A percentile compares a stretch with the other conserved stretches of the same genome.
Conservation (phyloP, 2,797 vertebrate species). For the Botia almorhae region DNA sequence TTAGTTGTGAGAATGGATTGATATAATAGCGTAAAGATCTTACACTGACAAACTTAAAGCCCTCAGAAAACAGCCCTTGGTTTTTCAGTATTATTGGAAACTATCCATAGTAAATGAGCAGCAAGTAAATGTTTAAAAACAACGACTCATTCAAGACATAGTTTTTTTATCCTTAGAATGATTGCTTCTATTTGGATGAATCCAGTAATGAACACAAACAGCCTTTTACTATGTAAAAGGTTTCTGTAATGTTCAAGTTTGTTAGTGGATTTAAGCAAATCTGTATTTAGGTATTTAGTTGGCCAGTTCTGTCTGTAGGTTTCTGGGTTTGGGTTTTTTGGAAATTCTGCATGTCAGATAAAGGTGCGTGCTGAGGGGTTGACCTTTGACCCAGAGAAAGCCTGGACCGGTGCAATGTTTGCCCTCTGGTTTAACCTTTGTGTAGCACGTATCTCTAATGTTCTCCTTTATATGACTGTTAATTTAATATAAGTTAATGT, state of each 20-base stretch:
- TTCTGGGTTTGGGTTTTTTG: conserved; percentile 13
- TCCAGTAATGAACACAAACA: conserved; percentile 9
- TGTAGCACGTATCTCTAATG: conserved; percentile 66
- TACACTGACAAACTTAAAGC: not conserved
- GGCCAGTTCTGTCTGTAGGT: not conserved
- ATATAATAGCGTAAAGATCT: not conserved
- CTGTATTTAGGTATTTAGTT: not conserved
- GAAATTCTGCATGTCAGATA: conserved; percentile 31
- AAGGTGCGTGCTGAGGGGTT: conserved; percentile 34
- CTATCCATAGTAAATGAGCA: not conserved
- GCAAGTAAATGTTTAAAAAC: not conserved
- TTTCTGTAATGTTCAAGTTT: not conserved
- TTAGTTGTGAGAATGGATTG: not conserved
- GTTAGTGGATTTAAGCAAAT: not conserved
- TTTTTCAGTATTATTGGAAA: not conserved
- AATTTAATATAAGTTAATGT: conserved; percentile 60
- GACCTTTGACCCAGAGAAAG: conserved; percentile 35
- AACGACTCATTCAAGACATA: not conserved
- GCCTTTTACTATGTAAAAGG: too few species aligned
- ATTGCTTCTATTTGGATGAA: conserved; percentile 7
- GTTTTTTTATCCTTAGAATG: not conserved
- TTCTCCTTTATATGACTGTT: conserved; percentile 68
- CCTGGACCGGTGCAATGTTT: conserved; percentile 40
- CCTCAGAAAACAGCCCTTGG: not conserved
- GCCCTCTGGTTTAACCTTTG: conserved; percentile 51